A percentile compares a stretch with the other conserved stretches of the same genome.
Evolutionary conservation across 2,113 vertebrate genomes (phyloP).

Genomic region (Sinocyclocheilus grahami): DNA sequence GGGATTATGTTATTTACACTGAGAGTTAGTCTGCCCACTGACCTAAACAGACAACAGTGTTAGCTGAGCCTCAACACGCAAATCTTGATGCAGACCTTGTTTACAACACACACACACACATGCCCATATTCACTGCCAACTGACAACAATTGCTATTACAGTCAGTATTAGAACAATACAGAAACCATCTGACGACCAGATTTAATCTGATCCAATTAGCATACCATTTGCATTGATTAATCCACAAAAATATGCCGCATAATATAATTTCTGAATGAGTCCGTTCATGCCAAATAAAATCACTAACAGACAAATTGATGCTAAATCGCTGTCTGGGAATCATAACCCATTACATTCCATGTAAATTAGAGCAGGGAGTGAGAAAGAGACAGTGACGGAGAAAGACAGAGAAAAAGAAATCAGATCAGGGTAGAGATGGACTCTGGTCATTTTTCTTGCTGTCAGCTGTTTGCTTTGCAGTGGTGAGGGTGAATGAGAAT

Average conservation of each 20-base stretch:
- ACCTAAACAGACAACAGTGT: background rate
- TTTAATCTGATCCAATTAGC: slow-evolving; percentile 46
- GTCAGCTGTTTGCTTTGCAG: slow-evolving; percentile 3
- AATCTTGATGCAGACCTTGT: slow-evolving; percentile 6
- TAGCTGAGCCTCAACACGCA: slow-evolving; percentile 18
- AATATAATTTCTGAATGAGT: slow-evolving; percentile 35
- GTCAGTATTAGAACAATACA: slow-evolving; percentile 44
- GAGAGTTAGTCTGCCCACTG: background rate
- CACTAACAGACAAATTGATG: slow-evolving; percentile 11
- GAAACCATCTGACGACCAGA: slow-evolving; percentile 44
- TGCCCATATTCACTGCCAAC: background rate
- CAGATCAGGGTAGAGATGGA: slow-evolving; percentile 1
- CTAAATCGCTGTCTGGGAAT: slow-evolving; percentile 18
- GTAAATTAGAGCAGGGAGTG: background rate
- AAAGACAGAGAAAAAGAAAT: background rate
- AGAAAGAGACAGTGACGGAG: background rate
- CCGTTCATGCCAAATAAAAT: slow-evolving; percentile 23
- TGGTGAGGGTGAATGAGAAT: slow-evolving; percentile 8
- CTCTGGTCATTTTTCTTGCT: slow-evolving; percentile 4
- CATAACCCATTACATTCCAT: background rate
- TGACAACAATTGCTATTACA: slow-evolving; percentile 29
- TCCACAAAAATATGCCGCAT: slow-evolving; percentile 31
- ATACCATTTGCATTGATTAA: slow-evolving; percentile 56
- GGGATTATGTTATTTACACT: slow-evolving; percentile 1
- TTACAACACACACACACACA: slow-evolving; percentile 19